These are phyloP conservation scores for Ophion ellenae DNA, from an alignment of 2,888 invertebrate genomes.

Conservation along the genomic window DNA sequence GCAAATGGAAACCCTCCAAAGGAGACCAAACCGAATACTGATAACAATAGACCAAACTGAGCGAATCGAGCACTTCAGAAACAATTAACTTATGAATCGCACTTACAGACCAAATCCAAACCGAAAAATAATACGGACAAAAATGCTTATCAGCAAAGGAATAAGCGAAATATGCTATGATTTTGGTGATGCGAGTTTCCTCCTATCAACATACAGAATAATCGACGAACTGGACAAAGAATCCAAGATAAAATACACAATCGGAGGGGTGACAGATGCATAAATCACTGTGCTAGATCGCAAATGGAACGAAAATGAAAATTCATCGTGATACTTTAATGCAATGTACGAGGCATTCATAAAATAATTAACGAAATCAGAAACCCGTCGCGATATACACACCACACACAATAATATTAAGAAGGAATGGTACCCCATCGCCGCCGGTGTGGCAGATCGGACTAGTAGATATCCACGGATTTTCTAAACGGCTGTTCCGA, in stretches of 20 bases:
- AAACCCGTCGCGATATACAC: conserved; percentile 7
- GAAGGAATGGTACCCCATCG: not conserved
- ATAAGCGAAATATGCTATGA: conserved; percentile 10
- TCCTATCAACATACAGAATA: conserved; percentile 2
- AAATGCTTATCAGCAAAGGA: conserved; percentile 6
- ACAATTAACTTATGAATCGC: not conserved
- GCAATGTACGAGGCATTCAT: conserved; percentile 4
- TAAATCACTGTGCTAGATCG: conserved; percentile 23
- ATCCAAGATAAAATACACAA: conserved; percentile 21
- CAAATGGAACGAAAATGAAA: conserved; percentile 7
- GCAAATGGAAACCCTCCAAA: conserved; percentile 3
- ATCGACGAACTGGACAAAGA: conserved; percentile 20
- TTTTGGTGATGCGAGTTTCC: not conserved
- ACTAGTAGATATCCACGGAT: too few species aligned
- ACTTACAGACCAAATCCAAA: not conserved
- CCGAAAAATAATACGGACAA: conserved; percentile 5
- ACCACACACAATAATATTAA: conserved; percentile 11
- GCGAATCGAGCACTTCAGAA: conserved; percentile 17
- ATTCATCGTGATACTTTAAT: conserved; percentile 29
- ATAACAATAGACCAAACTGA: not conserved
- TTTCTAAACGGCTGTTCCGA: too few species aligned
- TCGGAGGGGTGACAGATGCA: conserved; percentile 16
- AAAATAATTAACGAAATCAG: conserved; percentile 10
- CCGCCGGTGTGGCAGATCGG: too few species aligned
- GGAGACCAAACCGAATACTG: conserved; percentile 6